Conservation (phyloP, 1,140 invertebrate genomes). For the Zaprionus inermis region DNA sequence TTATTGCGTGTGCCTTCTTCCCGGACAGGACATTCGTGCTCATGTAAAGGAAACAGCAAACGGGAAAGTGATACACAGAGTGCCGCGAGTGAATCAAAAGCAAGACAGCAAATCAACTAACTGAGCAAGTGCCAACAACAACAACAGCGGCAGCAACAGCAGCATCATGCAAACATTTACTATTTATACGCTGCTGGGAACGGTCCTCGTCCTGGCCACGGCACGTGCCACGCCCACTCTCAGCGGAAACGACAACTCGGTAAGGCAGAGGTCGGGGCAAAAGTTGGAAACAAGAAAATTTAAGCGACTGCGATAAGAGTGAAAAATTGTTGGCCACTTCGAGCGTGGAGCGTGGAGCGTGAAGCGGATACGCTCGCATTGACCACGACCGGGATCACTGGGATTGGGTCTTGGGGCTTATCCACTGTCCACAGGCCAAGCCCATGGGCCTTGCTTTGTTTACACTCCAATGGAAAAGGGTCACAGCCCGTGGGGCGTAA, state of each 20-base stretch:
- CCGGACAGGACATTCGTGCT: constrained; percentile 50
- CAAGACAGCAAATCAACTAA: constrained; percentile 18
- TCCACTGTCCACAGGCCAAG: constrained; percentile 8
- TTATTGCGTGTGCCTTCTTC: not conserved
- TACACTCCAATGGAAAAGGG: constrained; percentile 10
- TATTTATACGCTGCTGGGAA: constrained; percentile 59
- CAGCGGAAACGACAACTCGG: constrained; percentile 67
- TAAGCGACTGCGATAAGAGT: constrained; percentile 50
- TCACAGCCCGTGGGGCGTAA: not conserved
- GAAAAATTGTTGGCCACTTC: constrained; percentile 33
- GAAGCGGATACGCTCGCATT: constrained; percentile 22
- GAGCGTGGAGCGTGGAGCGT: constrained; percentile 1
- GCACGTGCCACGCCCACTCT: constrained; percentile 65
- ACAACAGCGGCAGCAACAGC: constrained; percentile 16
- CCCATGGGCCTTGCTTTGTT: constrained; percentile 20
- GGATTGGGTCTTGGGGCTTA: not conserved
- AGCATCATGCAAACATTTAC: constrained; percentile 62
- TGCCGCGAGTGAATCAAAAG: constrained; percentile 32
- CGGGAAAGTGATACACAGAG: constrained; percentile 11
- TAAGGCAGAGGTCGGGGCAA: constrained; percentile 47
- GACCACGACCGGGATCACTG: constrained; percentile 10
- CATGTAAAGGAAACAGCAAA: constrained; percentile 26
- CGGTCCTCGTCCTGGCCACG: constrained; percentile 55
- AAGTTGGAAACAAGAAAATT: constrained; percentile 25
- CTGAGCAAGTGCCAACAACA: constrained; percentile 17